Percentiles rank a stretch among this genome's conserved stretches.
phyloP scores from a whole-genome alignment of 2,113 vertebrate genomes.

The Polypterus bichir region DNA sequence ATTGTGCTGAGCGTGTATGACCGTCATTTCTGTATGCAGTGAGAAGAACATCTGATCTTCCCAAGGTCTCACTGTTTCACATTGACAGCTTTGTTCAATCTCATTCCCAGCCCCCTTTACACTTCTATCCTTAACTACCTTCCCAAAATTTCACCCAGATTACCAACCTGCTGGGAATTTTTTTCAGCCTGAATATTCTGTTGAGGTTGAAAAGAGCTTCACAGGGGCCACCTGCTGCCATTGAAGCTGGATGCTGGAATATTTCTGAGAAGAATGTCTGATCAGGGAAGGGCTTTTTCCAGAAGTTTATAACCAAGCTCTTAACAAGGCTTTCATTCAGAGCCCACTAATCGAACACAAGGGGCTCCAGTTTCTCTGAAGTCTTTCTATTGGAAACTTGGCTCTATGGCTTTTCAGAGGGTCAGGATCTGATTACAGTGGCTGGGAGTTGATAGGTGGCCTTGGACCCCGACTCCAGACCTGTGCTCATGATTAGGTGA shows the following conservation, averaged over 20 bases:
- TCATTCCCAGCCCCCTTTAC: too few relatives aligned
- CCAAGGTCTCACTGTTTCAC: too few relatives aligned
- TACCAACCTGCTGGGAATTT: conserved; percentile 18
- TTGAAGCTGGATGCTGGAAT: conserved; percentile 9
- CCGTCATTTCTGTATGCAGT: too few relatives aligned
- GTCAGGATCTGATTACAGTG: conserved; percentile 14
- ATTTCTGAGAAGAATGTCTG: conserved; percentile 7
- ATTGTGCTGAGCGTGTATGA: too few relatives aligned
- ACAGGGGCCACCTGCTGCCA: conserved; percentile 14
- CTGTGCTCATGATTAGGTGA: conserved; percentile 17
- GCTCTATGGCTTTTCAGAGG: conserved; percentile 1
- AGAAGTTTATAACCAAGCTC: conserved; percentile 11
- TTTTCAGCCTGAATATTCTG: conserved; percentile 13
- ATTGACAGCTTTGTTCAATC: too few relatives aligned
- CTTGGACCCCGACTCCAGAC: conserved; percentile 16
- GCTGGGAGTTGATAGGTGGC: conserved; percentile 2
- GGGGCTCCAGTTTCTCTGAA: conserved; percentile 17
- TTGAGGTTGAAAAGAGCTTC: conserved; percentile 9
- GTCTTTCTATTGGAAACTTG: conserved; percentile 9
- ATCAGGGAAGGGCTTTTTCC: background rate
- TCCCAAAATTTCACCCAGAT: background rate
- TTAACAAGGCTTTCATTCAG: conserved; percentile 16
- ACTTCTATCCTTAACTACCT: too few relatives aligned
- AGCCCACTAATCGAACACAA: conserved; percentile 3
- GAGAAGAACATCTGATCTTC: too few relatives aligned